These are phyloP conservation scores for Borostomias antarcticus DNA, from an alignment of 2,797 vertebrate species.

Conservation along the genomic window DNA sequence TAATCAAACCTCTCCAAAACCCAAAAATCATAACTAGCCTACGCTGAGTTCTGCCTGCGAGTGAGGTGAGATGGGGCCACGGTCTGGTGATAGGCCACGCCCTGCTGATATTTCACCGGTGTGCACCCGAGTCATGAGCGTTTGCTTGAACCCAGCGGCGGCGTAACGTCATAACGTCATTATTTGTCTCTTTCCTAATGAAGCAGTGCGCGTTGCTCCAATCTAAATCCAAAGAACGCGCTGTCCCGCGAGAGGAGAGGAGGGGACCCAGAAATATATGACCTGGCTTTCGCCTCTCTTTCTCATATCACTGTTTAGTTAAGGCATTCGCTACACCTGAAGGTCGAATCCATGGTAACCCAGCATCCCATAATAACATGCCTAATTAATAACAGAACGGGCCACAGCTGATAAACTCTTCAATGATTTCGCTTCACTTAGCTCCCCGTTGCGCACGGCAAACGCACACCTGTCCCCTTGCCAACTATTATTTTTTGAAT, in stretches of 20 bases:
- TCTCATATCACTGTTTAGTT: constrained; percentile 68
- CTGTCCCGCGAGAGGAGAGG: constrained; percentile 59
- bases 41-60: constrained; percentile 8
- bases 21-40: too few relatives aligned
- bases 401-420: constrained; percentile 10
- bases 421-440: background rate
- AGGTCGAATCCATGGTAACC: constrained; percentile 51
- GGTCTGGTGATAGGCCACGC: constrained; percentile 32
- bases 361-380: constrained; percentile 15
- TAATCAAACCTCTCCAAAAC: background rate
- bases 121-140: constrained; percentile 62
- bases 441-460: too few relatives aligned
- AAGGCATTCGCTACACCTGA: constrained; percentile 66
- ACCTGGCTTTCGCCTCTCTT: constrained; percentile 48
- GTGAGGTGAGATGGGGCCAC: constrained; percentile 9
- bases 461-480: too few relatives aligned
- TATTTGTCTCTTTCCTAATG: constrained; percentile 79
- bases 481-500: too few relatives aligned
- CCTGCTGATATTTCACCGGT: constrained; percentile 60
- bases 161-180: constrained; percentile 75
- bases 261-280: constrained; percentile 68
- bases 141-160: constrained; percentile 64
- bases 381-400: constrained; percentile 31
- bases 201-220: constrained; percentile 61
- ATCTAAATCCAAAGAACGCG: constrained; percentile 73